phyloP scores from a whole-genome alignment of 35 echinoderm and acorn worm genomes.

The Nesometra sesokonis region DNA sequence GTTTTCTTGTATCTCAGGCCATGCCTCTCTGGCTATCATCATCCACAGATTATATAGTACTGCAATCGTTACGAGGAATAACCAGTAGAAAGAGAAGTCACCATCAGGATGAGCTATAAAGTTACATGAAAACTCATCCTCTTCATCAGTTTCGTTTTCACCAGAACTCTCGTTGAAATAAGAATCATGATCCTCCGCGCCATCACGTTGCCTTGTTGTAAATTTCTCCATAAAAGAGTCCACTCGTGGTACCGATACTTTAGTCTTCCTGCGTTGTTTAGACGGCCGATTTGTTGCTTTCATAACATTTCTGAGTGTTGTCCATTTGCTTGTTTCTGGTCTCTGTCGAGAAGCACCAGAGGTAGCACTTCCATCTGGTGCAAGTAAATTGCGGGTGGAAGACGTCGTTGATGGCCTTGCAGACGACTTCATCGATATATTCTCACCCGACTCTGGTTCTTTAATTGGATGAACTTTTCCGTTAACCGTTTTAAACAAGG shows the following conservation, averaged over 20 bases:
- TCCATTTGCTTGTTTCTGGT: not conserved
- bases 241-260: not conserved
- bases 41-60: conserved; percentile 83
- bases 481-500: not conserved
- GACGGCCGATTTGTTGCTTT: not conserved
- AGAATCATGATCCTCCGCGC: conserved; percentile 14
- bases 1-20: conserved; percentile 27
- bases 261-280: not conserved
- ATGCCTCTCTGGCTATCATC: conserved; percentile 51
- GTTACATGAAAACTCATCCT: conserved; percentile 4
- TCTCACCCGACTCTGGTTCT: not conserved
- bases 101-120: conserved; percentile 54
- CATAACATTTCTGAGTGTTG: not conserved
- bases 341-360: not conserved
- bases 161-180: not conserved
- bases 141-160: conserved; percentile 8
- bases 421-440: not conserved
- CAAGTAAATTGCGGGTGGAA: not conserved
- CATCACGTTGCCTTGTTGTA: conserved; percentile 1
- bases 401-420: not conserved
- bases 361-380: not conserved
- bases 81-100: conserved; percentile 68
- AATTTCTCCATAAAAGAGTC: conserved; percentile 8
- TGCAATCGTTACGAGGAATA: conserved; percentile 43
- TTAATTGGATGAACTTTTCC: not conserved